These are phyloP conservation scores for Euspilapteryx auroguttella DNA, from an alignment of 2,888 invertebrate species.

Conservation along the genomic window DNA sequence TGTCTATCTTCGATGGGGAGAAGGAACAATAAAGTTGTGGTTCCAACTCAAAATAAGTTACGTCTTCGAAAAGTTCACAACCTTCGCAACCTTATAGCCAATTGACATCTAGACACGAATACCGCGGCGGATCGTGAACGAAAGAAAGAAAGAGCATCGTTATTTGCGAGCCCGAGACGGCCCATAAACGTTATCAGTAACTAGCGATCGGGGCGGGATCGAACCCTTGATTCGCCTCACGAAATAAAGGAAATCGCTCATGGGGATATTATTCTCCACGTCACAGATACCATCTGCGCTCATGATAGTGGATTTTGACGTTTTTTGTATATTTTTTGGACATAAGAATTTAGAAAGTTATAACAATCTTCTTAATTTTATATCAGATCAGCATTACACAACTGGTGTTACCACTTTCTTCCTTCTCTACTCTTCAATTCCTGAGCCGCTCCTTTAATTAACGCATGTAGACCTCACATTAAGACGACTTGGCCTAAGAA, in stretches of 20 bases:
- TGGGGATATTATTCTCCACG: conserved; percentile 51
- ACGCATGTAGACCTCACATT: too few species aligned
- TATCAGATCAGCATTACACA: too few species aligned
- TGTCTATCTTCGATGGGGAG: too few species aligned
- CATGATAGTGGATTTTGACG: conserved; percentile 23
- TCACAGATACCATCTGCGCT: conserved; percentile 22
- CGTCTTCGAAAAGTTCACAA: conserved; percentile 22
- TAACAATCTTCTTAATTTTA: too few species aligned
- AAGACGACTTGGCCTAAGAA: too few species aligned
- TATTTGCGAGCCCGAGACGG: conserved; percentile 25
- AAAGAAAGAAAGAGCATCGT: conserved; percentile 36
- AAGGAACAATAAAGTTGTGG: conserved; percentile 9
- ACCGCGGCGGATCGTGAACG: conserved; percentile 41
- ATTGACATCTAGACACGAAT: conserved; percentile 53
- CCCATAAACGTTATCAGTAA: conserved; percentile 52
- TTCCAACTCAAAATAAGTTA: conserved; percentile 11
- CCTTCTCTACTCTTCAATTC: too few species aligned
- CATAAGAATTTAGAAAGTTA: not conserved
- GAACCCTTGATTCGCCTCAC: conserved; percentile 53
- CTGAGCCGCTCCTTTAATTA: too few species aligned
- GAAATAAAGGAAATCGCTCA: conserved; percentile 62
- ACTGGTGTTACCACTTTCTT: too few species aligned
- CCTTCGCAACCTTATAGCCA: conserved; percentile 45
- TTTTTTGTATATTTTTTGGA: conserved; percentile 4
- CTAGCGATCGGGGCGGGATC: conserved; percentile 53